Evolutionary conservation across 2,888 invertebrate species (phyloP), one percentile per base, ranked within the genome.

Genomic region (Megalurothrips usitatus): DNA sequence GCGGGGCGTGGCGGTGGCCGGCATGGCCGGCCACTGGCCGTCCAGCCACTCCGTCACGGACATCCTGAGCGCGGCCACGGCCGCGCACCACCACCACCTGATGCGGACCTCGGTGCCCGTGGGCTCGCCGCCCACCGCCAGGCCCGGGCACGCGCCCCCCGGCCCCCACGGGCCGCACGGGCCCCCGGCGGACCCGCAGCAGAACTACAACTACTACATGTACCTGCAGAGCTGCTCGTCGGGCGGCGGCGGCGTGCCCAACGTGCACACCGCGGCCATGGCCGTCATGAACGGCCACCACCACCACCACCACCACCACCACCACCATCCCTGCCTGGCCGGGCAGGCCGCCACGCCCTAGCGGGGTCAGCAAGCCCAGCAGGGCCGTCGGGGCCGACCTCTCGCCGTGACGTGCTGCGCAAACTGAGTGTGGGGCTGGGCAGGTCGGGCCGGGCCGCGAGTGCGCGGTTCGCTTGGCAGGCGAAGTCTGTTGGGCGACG

Each of bases 191-290:
- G 81, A 83, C 79, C 81, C 82, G 81, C 82, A 83, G 81, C 83
- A 83, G 82, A 83, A 84, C 82, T 92, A 91, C 85, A 91, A 92
- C 86, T 92, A 92, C 86, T 92, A 92, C 86, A 92, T 92, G 85
- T 92, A 92, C 85, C 87, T 92, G 83, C 92, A 91, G 87, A 86
- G 87, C 81, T 87, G 88, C 43, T 88, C 88, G 83, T 86, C 87
- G 23, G 85, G 85, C 9, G 80, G 81, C 11, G 86, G 86, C 79
- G 86, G 86, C 26, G 86, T 79, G 68, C 68, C 68, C 68, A 75
- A 75, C 68, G 23, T 86, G 85, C 86, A 86, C 81, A 86, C 86
- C 81, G 83, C 85, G 8, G 81, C 84, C 26, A n/a, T 75, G 68
- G 68, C 68, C 68, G 68, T 75, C 68, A 75, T 75, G 23, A 75